Conservation (phyloP, 2,113 vertebrate genomes). For the Nycticryphes semicollaris region DNA sequence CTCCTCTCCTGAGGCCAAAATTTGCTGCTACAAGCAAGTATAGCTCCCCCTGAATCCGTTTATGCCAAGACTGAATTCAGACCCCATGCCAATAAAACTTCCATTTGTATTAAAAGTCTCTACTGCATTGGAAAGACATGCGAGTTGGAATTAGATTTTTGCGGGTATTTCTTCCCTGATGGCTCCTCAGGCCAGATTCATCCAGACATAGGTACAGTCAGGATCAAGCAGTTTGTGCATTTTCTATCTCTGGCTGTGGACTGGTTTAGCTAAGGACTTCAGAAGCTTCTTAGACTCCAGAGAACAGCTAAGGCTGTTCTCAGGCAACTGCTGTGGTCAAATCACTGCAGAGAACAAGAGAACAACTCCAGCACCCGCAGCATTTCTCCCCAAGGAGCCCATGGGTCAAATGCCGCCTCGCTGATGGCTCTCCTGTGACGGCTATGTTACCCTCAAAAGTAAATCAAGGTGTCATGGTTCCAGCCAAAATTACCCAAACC, state of each 20-base stretch:
- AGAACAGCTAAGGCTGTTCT: neutral
- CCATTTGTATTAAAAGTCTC: constrained; percentile 28
- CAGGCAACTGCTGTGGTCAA: neutral
- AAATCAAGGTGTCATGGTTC: neutral
- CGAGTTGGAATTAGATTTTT: neutral
- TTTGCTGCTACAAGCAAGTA: neutral
- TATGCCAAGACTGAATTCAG: neutral
- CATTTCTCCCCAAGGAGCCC: neutral
- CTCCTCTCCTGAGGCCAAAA: neutral
- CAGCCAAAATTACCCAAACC: no score
- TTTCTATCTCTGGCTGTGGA: neutral
- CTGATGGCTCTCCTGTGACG: neutral
- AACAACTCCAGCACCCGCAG: neutral
- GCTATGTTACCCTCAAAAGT: neutral
- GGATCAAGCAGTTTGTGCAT: neutral
- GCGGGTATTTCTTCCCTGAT: neutral
- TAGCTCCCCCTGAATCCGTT: neutral
- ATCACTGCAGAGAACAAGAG: neutral
- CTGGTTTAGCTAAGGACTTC: neutral
- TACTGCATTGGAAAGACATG: neutral
- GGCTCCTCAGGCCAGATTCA: neutral
- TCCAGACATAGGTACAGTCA: neutral
- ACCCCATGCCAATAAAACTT: constrained; percentile 24
- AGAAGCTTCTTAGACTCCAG: neutral
- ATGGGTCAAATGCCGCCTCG: neutral